Conservation (phyloP, 23 tunicate species). For the Oikopleura albicans region DNA sequence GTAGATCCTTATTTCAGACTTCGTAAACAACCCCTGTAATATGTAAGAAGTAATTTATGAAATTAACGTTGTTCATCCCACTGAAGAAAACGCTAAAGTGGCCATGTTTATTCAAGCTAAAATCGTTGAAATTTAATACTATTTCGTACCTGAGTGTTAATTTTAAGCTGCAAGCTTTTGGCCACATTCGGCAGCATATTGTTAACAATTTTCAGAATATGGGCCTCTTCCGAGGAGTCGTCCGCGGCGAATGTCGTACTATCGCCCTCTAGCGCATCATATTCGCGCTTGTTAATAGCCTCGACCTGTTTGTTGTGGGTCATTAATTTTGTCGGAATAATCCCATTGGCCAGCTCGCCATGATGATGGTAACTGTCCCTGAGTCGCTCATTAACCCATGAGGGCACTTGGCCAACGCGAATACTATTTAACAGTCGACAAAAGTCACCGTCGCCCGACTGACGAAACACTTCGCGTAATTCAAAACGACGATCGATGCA, state of each 20-base stretch:
- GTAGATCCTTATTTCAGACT: too few relatives aligned
- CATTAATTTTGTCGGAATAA: constrained; percentile 62
- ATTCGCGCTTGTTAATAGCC: constrained; percentile 26
- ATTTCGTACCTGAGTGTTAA: constrained; percentile 41
- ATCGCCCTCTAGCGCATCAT: constrained; percentile 35
- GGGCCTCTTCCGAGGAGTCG: constrained; percentile 26
- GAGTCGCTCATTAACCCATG: background rate
- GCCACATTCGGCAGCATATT: constrained; percentile 44
- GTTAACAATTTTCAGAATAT: constrained; percentile 21
- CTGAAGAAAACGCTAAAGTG: too few relatives aligned
- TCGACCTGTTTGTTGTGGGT: constrained; percentile 67
- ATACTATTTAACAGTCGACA: background rate
- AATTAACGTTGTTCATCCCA: too few relatives aligned
- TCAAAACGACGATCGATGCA: background rate
- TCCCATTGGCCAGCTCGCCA: constrained; percentile 20
- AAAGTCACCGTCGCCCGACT: background rate
- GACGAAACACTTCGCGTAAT: constrained; percentile 1
- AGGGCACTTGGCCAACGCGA: background rate
- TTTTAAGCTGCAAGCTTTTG: constrained; percentile 27
- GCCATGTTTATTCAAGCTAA: too few relatives aligned
- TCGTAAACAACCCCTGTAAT: too few relatives aligned
- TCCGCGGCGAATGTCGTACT: constrained; percentile 20
- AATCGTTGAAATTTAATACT: too few relatives aligned
- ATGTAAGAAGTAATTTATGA: too few relatives aligned
- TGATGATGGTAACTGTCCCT: background rate